phyloP scores from a whole-genome alignment of 2,113 vertebrate species.

The Probosciger aterrimus region DNA sequence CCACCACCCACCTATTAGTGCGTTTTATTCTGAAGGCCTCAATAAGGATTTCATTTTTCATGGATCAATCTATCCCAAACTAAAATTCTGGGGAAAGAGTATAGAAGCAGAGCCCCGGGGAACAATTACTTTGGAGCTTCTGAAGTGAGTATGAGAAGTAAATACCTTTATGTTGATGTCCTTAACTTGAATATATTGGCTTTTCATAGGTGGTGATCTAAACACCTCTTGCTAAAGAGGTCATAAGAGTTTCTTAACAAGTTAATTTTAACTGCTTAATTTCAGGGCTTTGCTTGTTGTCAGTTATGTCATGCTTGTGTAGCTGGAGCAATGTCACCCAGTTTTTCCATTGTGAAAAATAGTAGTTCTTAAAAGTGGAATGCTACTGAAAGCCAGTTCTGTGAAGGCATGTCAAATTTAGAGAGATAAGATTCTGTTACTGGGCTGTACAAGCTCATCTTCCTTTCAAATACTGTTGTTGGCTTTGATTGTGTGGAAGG shows the following conservation, averaged over 20 bases:
- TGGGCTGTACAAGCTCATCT: background rate
- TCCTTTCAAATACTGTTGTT: background rate
- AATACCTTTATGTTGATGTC: background rate
- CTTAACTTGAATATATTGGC: background rate
- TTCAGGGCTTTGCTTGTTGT: background rate
- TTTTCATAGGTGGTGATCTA: background rate
- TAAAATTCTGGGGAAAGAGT: constrained; percentile 98
- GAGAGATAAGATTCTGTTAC: background rate
- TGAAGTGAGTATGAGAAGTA: constrained; percentile 79
- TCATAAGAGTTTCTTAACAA: background rate
- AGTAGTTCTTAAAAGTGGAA: background rate
- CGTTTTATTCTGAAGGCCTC: constrained; percentile 91
- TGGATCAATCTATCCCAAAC: constrained; percentile 95
- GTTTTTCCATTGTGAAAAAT: background rate
- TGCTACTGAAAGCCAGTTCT: background rate
- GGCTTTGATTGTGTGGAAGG: background rate
- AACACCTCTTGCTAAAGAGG: background rate
- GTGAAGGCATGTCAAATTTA: background rate
- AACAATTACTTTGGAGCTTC: constrained; percentile 92
- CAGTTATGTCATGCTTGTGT: background rate
- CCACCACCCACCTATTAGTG: constrained; percentile 94
- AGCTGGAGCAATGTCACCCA: background rate
- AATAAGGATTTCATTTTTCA: constrained; percentile 91
- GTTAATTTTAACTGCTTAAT: background rate
- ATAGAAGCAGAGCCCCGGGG: constrained; percentile 95